Base-by-base conservation (phyloP, 1,140 invertebrate species). In the Aphelinus atriplicis region DNA sequence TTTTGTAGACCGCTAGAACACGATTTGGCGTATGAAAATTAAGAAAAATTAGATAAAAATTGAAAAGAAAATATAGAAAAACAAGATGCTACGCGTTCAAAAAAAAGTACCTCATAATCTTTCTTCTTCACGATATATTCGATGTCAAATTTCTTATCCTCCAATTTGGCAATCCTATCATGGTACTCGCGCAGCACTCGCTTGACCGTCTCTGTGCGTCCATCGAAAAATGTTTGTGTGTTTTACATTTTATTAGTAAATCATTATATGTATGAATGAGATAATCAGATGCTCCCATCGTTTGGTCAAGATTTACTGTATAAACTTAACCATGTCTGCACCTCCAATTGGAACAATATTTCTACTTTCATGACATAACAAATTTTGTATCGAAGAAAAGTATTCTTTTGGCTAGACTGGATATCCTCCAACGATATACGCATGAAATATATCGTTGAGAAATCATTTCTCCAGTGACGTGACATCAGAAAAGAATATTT, bases 101-200 rank as follows among this genome's bases (percentile, higher is more conserved):
- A 64, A 53, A 81, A 81, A 82, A 81, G 77, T 88, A 88, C 96
- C 96, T 98, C 96, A 89, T 93, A 94, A 90, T 99, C 97, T 94
- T 99, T 98, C 91, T 93, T 94, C 91, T 95, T 95, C 89, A 99
- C 97, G 90, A 96, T 90, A 91, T 96, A 95, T 91, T 99, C 98
- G 92, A 98, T 92, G 93, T 99, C 98, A 91, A 96, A 99, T 91
- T 99, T 98, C 89, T 94, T 91, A 86, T 96, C 95, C 91, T 99
- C 97, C 90, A 99, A 92, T 81, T 90, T 87, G 84, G 85, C 87
- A 89, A 99, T 95, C 90, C 95, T 94, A 85, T 91, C 92, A 90
- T 98, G 93, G 91, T 98, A 95, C 81, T 92, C 91, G 90, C 91
- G 92, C 90, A 94, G 92, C 88, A 96, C 91, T 87, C 92, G 92